phyloP scores from a whole-genome alignment of 2,113 vertebrate genomes.

The Paramisgurnus dabryanus region DNA sequence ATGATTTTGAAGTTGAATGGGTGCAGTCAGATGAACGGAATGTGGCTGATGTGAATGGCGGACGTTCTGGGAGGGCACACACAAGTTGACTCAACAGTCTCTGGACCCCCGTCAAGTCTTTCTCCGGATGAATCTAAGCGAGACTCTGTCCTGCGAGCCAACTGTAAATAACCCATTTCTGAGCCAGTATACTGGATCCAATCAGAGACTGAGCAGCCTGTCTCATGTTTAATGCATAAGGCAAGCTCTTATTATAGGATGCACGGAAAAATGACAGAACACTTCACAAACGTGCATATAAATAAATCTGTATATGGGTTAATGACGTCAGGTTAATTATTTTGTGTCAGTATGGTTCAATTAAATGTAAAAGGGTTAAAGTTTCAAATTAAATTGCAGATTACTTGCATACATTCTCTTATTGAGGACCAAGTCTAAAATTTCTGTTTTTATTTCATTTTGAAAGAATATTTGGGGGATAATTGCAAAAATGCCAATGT shows the following conservation, averaged over 20 bases:
- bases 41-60: constrained; percentile 41
- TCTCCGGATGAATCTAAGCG: constrained; percentile 1
- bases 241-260: constrained; percentile 68
- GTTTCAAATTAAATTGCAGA: too few species aligned
- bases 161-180: constrained; percentile 41
- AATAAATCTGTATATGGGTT: too few species aligned
- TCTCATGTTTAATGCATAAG: constrained; percentile 73
- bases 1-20: constrained; percentile 39
- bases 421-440: too few species aligned
- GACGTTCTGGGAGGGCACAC: constrained; percentile 39
- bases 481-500: too few species aligned
- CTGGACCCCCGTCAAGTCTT: constrained; percentile 13
- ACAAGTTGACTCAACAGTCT: constrained; percentile 37
- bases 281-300: constrained; percentile 40
- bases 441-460: too few species aligned
- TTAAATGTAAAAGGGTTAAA: too few species aligned
- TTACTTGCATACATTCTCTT: too few species aligned
- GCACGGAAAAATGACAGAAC: constrained; percentile 56
- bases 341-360: too few species aligned
- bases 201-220: constrained; percentile 53
- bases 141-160: neutral
- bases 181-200: constrained; percentile 1
- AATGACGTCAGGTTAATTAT: too few species aligned
- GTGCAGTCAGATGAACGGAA: constrained; percentile 50
- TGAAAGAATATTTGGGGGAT: too few species aligned